phyloP scores from a whole-genome alignment of 2,888 invertebrate species.

The Chirona hameri region DNA sequence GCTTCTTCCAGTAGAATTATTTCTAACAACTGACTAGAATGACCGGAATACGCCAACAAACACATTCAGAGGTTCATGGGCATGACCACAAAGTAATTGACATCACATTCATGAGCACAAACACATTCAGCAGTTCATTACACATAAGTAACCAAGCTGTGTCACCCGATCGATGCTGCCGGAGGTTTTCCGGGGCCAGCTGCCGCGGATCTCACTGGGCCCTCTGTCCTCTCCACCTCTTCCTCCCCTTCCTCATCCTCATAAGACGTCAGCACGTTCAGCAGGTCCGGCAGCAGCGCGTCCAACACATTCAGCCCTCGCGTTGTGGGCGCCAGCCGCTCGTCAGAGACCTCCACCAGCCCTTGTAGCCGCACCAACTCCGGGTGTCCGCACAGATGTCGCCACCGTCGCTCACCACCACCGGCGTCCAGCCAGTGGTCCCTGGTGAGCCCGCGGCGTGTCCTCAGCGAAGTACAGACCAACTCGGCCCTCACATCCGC shows the following conservation, averaged over 20 bases:
- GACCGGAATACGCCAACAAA: too few species aligned
- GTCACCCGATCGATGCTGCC: too few species aligned
- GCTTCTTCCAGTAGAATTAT: too few species aligned
- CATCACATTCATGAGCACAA: too few species aligned
- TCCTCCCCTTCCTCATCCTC: background rate
- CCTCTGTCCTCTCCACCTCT: too few species aligned
- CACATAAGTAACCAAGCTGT: too few species aligned
- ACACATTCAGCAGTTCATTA: too few species aligned
- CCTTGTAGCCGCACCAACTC: background rate
- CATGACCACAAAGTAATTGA: too few species aligned
- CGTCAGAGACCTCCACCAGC: background rate
- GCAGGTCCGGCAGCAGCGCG: constrained; percentile 33
- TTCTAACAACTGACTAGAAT: too few species aligned
- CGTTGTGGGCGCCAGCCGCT: constrained; percentile 31
- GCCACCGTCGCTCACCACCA: background rate
- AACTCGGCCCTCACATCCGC: constrained; percentile 32
- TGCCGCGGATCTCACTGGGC: too few species aligned
- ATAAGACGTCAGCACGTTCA: background rate
- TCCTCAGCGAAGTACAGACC: constrained; percentile 35
- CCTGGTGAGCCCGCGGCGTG: constrained; percentile 32
- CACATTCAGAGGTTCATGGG: too few species aligned
- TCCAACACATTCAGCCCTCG: constrained; percentile 35
- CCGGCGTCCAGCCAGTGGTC: constrained; percentile 11
- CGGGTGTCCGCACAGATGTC: background rate
- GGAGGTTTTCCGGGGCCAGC: too few species aligned